These are phyloP conservation scores for Cirrhinus molitorella DNA, from an alignment of 2,797 vertebrate genomes.

Conservation along the genomic window DNA sequence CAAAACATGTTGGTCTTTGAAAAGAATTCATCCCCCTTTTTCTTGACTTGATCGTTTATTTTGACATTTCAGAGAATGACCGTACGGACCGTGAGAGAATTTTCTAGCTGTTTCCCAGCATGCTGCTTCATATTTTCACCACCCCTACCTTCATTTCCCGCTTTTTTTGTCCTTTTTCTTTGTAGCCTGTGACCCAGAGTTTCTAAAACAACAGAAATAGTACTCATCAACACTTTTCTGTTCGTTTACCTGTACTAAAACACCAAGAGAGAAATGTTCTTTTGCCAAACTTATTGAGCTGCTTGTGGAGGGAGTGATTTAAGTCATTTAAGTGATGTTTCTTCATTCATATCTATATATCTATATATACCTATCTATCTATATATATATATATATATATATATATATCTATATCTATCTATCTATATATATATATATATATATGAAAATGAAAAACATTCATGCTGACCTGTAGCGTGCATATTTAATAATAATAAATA, in stretches of 20 bases:
- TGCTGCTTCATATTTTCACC: constrained; percentile 29
- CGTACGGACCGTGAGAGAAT: constrained; percentile 2
- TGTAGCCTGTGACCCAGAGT: constrained; percentile 9
- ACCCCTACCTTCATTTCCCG: not conserved
- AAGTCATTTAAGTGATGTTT: not conserved
- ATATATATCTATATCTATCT: no score
- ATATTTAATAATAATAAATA: no score
- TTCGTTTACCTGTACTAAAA: constrained; percentile 62
- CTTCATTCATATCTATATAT: no score
- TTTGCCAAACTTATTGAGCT: not conserved
- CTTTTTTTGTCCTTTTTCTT: constrained; percentile 16
- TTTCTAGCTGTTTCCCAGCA: constrained; percentile 36
- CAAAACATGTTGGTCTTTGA: constrained; percentile 18
- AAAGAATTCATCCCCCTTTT: constrained; percentile 49
- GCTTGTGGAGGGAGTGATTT: not conserved
- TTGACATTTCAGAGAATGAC: constrained; percentile 56
- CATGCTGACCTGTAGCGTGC: no score
- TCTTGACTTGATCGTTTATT: constrained; percentile 51
- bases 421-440: no score
- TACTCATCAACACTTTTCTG: constrained; percentile 53
- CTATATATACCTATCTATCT: no score
- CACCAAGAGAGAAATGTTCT: constrained; percentile 43
- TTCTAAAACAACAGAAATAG: constrained; percentile 33
- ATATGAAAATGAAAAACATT: no score
- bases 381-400: no score